These are phyloP conservation scores for Peribatodes rhomboidaria DNA, from an alignment of 2,888 invertebrate genomes.

Conservation along the genomic window DNA sequence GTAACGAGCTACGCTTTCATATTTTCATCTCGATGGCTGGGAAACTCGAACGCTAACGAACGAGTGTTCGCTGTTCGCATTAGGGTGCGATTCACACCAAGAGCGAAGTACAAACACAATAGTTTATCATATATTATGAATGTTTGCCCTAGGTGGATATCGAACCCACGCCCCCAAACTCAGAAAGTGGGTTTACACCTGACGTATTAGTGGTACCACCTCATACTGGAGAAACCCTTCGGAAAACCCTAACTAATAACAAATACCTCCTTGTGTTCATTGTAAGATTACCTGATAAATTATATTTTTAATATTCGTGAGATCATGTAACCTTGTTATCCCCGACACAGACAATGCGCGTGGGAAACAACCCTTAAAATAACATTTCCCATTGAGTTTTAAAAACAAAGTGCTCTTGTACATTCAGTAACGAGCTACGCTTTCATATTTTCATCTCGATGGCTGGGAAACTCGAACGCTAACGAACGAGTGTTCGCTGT, in stretches of 20 bases:
- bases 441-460: constrained; percentile 24
- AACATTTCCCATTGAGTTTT: constrained; percentile 3
- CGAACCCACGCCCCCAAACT: no score
- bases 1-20: constrained; percentile 10
- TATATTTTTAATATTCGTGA: no score
- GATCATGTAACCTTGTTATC: background rate
- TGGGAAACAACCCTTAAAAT: background rate
- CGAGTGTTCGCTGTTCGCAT: constrained; percentile 1
- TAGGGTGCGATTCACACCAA: constrained; percentile 2
- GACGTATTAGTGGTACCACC: no score
- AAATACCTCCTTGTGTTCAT: no score
- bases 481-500: constrained; percentile 6
- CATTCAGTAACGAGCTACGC: constrained; percentile 9
- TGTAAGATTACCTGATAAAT: no score
- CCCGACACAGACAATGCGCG: background rate
- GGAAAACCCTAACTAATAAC: no score
- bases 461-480: constrained; percentile 9
- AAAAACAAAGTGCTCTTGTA: constrained; percentile 13
- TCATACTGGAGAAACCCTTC: no score
- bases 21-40: constrained; percentile 25
- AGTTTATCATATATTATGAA: no score
- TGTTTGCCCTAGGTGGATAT: no score
- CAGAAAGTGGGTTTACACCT: no score
- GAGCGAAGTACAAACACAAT: no score
- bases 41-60: constrained; percentile 15